These are phyloP conservation scores for Caenorhabditis uteleia DNA, from an alignment of 2,888 invertebrate genomes.

Conservation along the genomic window DNA sequence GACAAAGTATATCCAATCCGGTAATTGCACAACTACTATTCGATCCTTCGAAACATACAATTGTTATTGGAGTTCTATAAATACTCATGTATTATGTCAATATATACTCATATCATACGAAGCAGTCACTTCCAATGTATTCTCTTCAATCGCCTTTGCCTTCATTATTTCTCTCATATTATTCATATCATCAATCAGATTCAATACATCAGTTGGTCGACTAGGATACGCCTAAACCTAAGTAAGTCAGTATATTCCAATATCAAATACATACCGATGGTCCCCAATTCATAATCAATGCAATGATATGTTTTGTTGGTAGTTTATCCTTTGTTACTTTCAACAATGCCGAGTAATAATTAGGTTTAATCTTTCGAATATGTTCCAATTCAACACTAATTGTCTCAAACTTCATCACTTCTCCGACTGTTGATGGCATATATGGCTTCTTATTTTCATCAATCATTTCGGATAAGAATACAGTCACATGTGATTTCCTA, in stretches of 20 bases:
- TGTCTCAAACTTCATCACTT: slow-evolving; percentile 14
- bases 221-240: slow-evolving; percentile 37
- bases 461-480: slow-evolving; percentile 38
- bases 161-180: slow-evolving; percentile 41
- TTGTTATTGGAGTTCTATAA: slow-evolving; percentile 52
- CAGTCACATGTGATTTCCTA: slow-evolving; percentile 45
- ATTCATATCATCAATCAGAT: slow-evolving; percentile 54
- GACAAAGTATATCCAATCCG: slow-evolving; percentile 56
- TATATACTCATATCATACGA: neutral
- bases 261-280: neutral
- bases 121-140: neutral
- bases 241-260: neutral
- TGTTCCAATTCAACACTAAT: slow-evolving; percentile 18
- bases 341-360: slow-evolving; percentile 14
- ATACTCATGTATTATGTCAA: neutral
- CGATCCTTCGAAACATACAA: slow-evolving; percentile 58
- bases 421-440: slow-evolving; percentile 18
- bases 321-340: slow-evolving; percentile 16
- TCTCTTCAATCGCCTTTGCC: slow-evolving; percentile 30
- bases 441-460: slow-evolving; percentile 32
- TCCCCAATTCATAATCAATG: slow-evolving; percentile 25
- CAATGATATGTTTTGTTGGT: slow-evolving; percentile 1
- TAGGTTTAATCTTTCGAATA: slow-evolving; percentile 11
- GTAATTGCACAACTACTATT: slow-evolving; percentile 51
- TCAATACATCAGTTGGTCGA: slow-evolving; percentile 46